A percentile compares a stretch with the other conserved stretches of the same genome.
These are phyloP conservation scores for Agrotis segetum DNA, from an alignment of 2,888 invertebrate genomes.

Conservation along the genomic window DNA sequence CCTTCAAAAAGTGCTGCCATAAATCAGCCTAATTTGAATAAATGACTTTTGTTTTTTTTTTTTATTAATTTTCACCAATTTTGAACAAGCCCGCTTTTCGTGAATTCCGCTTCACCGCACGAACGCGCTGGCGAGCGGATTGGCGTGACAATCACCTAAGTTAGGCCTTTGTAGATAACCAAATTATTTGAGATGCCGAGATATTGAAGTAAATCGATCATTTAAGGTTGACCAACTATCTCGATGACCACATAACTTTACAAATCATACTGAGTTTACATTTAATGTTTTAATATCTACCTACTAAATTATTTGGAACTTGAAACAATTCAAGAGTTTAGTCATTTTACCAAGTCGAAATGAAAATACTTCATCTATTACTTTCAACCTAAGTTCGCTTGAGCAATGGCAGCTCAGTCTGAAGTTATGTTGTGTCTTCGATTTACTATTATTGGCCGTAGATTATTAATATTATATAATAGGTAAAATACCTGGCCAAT, in stretches of 20 bases:
- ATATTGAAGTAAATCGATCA: neutral
- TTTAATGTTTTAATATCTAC: too few relatives aligned
- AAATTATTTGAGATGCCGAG: neutral
- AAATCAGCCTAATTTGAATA: too few relatives aligned
- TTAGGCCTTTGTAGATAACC: too few relatives aligned
- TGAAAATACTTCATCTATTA: constrained; percentile 29
- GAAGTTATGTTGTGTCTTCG: neutral
- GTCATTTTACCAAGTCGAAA: neutral
- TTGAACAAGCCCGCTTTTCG: too few relatives aligned
- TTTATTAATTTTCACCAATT: too few relatives aligned
- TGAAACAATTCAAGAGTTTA: constrained; percentile 2
- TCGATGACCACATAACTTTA: constrained; percentile 16
- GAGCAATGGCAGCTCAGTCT: neutral
- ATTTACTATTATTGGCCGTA: neutral
- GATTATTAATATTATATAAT: neutral
- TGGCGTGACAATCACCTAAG: too few relatives aligned
- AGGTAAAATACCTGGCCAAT: too few relatives aligned
- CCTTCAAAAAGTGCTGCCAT: too few relatives aligned
- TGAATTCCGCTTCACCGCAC: too few relatives aligned
- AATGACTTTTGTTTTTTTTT: too few relatives aligned
- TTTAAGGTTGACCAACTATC: neutral
- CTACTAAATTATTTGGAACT: constrained; percentile 16
- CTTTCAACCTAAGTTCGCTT: neutral
- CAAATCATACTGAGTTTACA: constrained; percentile 5
- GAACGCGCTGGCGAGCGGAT: too few relatives aligned